These are phyloP conservation scores for Gymnocephalus cernua DNA, from an alignment of 2,113 vertebrate genomes.

Conservation along the genomic window DNA sequence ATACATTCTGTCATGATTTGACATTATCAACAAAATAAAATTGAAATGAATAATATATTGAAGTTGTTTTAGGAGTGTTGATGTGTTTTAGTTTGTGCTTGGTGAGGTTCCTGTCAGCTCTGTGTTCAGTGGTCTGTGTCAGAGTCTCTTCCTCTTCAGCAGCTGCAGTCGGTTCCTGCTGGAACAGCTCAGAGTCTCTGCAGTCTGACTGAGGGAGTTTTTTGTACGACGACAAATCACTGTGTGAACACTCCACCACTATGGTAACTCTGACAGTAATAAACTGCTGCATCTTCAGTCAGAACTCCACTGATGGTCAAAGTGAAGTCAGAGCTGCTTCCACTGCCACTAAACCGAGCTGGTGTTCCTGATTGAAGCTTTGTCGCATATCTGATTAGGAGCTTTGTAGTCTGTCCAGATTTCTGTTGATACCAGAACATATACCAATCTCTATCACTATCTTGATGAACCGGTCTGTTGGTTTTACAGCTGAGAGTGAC, in stretches of 20 bases:
- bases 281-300: conserved; percentile 39
- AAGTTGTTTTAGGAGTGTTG: too few relatives aligned
- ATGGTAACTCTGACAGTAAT: conserved; percentile 43
- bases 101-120: neutral
- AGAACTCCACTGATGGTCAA: conserved; percentile 37
- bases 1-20: too few relatives aligned
- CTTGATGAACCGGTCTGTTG: too few relatives aligned
- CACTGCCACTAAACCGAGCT: conserved; percentile 61
- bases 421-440: conserved; percentile 72
- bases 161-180: conserved; percentile 19
- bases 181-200: conserved; percentile 24
- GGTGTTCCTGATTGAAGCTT: neutral
- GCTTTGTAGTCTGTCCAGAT: conserved; percentile 65
- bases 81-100: too few relatives aligned
- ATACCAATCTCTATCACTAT: too few relatives aligned
- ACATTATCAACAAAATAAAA: too few relatives aligned
- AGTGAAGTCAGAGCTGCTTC: conserved; percentile 24
- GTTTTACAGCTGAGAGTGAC: conserved; percentile 60
- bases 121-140: neutral
- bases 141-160: neutral
- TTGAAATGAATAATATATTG: too few relatives aligned
- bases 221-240: conserved; percentile 66
- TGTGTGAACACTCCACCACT: neutral
- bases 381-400: neutral
- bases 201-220: conserved; percentile 62